Percentiles rank a stretch among this genome's conserved stretches.
These are phyloP conservation scores for Eulimnadia texana DNA, from an alignment of 1,140 invertebrate genomes.

Conservation along the genomic window DNA sequence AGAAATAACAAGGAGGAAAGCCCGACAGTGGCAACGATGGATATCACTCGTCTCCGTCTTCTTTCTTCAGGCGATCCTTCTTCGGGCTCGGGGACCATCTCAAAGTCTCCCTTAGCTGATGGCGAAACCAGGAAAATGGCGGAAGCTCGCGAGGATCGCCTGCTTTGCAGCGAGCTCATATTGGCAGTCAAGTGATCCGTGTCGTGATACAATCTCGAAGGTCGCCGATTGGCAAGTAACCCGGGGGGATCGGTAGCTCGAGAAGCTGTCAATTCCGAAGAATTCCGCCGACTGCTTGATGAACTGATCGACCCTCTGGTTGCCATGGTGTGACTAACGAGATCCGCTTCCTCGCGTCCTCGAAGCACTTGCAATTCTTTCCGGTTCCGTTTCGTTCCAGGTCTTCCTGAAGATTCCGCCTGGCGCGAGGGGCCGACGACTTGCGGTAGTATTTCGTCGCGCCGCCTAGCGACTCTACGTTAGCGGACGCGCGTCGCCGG, in stretches of 20 bases:
- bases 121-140: slow-evolving; percentile 13
- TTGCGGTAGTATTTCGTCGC: not conserved
- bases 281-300: not conserved
- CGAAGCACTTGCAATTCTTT: not conserved
- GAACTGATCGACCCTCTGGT: not conserved
- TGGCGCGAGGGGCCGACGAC: not conserved
- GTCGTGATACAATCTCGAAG: not conserved
- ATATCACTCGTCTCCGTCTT: slow-evolving; percentile 9
- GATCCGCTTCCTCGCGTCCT: not conserved
- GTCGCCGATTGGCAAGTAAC: not conserved
- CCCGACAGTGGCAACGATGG: slow-evolving; percentile 15
- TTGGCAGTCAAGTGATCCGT: not conserved
- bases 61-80: slow-evolving; percentile 13
- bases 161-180: not conserved
- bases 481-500: not conserved
- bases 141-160: slow-evolving; percentile 1
- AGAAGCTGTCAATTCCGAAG: not conserved
- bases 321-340: slow-evolving; percentile 1
- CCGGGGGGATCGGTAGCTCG: not conserved
- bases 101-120: not conserved
- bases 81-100: slow-evolving; percentile 12
- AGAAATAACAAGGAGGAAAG: slow-evolving; percentile 14
- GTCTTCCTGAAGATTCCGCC: not conserved
- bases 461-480: not conserved
- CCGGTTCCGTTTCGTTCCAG: not conserved